These are phyloP conservation scores for Florisuga fusca DNA, from an alignment of 2,797 vertebrate genomes.

Conservation along the genomic window DNA sequence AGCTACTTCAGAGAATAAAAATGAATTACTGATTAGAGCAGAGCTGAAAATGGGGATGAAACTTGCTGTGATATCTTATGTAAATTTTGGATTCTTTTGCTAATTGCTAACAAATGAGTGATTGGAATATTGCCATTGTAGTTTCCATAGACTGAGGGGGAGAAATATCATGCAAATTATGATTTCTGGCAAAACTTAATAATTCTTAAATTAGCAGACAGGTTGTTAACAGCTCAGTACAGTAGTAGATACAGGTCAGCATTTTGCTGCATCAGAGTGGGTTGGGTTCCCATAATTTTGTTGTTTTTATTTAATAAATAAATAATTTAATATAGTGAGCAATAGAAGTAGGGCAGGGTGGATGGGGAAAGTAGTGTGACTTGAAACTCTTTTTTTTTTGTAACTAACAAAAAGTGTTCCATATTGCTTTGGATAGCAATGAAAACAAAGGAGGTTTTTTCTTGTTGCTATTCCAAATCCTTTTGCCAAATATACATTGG, in stretches of 20 bases:
- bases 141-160: neutral
- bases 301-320: neutral
- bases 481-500: neutral
- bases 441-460: accelerated
- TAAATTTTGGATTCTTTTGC: neutral
- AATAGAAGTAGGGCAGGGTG: neutral
- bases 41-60: neutral
- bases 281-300: neutral
- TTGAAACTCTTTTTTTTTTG: neutral
- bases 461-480: neutral
- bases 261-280: neutral
- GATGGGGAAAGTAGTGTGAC: neutral
- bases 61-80: neutral
- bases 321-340: neutral
- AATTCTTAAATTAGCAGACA: neutral
- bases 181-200: neutral
- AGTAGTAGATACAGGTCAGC: neutral
- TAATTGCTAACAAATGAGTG: neutral
- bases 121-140: neutral
- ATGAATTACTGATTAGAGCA: neutral
- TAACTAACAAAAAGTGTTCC: too few species aligned
- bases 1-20: neutral
- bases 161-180: neutral
- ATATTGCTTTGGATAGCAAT: neutral
- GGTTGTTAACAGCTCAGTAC: neutral